Conservation (phyloP, 2,888 invertebrate genomes). For the Corbicula japonica region DNA sequence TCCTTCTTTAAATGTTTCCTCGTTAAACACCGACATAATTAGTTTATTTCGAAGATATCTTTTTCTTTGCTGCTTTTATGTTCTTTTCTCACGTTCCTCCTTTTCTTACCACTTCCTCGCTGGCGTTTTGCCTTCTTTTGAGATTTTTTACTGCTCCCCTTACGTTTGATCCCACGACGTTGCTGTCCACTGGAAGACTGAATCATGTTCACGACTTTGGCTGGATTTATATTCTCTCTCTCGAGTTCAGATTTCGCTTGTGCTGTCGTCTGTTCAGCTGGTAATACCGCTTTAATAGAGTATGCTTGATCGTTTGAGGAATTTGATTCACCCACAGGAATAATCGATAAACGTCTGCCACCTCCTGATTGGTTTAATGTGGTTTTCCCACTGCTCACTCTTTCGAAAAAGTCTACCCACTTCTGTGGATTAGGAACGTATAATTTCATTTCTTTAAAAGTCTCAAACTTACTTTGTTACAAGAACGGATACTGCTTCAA, state of each 20-base stretch:
- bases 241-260: slow-evolving; percentile 44
- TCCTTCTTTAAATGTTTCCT: slow-evolving; percentile 33
- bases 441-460: slow-evolving; percentile 37
- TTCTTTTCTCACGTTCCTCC: slow-evolving; percentile 5
- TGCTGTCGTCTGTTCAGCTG: slow-evolving; percentile 35
- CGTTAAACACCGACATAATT: slow-evolving; percentile 43
- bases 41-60: slow-evolving; percentile 20
- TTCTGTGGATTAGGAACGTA: slow-evolving; percentile 57
- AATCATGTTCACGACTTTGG: slow-evolving; percentile 17
- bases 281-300: slow-evolving; percentile 33
- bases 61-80: neutral
- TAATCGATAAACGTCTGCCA: neutral
- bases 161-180: slow-evolving; percentile 14
- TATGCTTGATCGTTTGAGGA: neutral
- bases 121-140: neutral
- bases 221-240: slow-evolving; percentile 46
- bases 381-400: slow-evolving; percentile 20
- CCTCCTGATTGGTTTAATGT: slow-evolving; percentile 22
- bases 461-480: too few relatives aligned
- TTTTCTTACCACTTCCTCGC: slow-evolving; percentile 7
- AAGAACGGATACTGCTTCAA: slow-evolving; percentile 24
- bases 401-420: slow-evolving; percentile 40
- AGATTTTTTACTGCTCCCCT: neutral
- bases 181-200: slow-evolving; percentile 16
- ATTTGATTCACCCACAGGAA: slow-evolving; percentile 21